Evolutionary conservation across 1,140 invertebrate genomes (phyloP).

Genomic region (Hesperophylax magnus): DNA sequence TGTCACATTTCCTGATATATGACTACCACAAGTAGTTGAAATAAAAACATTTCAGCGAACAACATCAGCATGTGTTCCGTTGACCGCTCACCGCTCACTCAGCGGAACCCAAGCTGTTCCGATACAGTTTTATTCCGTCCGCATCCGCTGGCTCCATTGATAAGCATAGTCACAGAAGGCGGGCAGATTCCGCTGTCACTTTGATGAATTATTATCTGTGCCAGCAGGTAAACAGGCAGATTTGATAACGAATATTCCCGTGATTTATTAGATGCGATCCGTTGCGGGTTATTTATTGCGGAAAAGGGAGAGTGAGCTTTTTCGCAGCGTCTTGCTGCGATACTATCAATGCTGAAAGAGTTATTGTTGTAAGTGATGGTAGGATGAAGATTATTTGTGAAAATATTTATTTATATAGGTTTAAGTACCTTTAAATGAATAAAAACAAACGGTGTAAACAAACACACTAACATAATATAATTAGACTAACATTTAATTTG

Average conservation of each 20-base stretch:
- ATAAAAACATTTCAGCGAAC: too few relatives aligned
- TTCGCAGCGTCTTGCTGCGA: constrained; percentile 10
- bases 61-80: background rate
- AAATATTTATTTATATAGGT: too few relatives aligned
- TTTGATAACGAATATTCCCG: constrained; percentile 54
- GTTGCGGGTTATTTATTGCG: constrained; percentile 50
- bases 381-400: too few relatives aligned
- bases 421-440: too few relatives aligned
- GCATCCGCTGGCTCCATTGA: constrained; percentile 1
- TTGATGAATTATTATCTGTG: constrained; percentile 43
- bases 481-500: too few relatives aligned
- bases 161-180: constrained; percentile 11
- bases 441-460: too few relatives aligned
- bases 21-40: too few relatives aligned
- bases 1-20: too few relatives aligned
- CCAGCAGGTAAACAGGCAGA: constrained; percentile 53
- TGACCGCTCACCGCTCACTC: background rate
- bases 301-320: background rate
- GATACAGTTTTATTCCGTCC: constrained; percentile 18
- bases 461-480: too few relatives aligned
- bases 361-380: too few relatives aligned
- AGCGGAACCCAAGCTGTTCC: background rate
- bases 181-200: constrained; percentile 24
- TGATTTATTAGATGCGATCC: constrained; percentile 56
- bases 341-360: background rate